phyloP scores from a whole-genome alignment of 2,113 vertebrate species.

The Platycercus adscitus region DNA sequence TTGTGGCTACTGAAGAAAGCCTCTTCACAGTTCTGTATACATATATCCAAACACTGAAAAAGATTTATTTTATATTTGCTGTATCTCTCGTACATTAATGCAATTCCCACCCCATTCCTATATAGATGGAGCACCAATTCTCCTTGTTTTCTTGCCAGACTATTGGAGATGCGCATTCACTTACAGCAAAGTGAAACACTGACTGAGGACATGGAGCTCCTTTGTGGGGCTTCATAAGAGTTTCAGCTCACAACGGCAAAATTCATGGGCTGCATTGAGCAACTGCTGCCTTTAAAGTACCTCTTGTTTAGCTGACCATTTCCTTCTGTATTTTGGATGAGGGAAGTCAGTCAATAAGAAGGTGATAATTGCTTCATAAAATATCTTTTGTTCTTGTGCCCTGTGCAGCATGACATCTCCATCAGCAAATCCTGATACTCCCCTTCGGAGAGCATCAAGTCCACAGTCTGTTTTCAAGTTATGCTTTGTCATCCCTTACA shows the following conservation, averaged over 20 bases:
- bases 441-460: background rate
- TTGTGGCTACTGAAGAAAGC: background rate
- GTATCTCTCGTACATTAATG: background rate
- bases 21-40: background rate
- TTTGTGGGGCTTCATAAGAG: background rate
- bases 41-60: background rate
- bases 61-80: background rate
- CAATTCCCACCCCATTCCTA: background rate
- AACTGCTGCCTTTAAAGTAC: background rate
- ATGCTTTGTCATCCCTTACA: background rate
- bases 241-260: background rate
- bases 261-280: background rate
- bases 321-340: background rate
- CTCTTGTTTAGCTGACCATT: background rate
- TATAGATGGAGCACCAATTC: background rate
- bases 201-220: background rate
- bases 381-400: background rate
- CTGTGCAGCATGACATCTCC: background rate
- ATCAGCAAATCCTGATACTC: background rate
- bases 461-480: background rate
- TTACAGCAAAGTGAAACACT: background rate
- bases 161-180: background rate
- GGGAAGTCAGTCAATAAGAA: background rate
- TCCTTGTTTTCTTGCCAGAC: background rate
- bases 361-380: background rate